Evolutionary conservation across 2,888 invertebrate genomes (phyloP), one percentile per base, ranked within the genome.

Genomic region (Caenorhabditis angaria): DNA sequence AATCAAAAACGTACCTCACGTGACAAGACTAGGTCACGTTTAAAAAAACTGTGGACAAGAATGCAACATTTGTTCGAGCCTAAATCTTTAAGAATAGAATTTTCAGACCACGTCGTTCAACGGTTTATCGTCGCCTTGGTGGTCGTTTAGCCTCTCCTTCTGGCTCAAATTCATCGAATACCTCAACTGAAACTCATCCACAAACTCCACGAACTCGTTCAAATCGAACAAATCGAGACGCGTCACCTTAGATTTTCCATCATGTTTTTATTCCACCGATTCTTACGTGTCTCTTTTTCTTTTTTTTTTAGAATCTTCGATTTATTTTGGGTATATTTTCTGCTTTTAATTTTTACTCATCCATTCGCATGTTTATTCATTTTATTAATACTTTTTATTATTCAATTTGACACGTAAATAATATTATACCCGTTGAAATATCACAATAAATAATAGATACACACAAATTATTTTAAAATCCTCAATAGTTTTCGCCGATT

Each of bases 401-500:
- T 14, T 10, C 10, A 18, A 32, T 8, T 8, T 32, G 32, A 41
- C 41, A 41, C 41, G 41, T 41, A 41, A 12, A 14, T 41, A 41
- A 18, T 41, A 18, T 41, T 41, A 2, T 18, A 41, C 41, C 41
- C 41, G 41, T 41, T 32, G 3, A 14, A 41, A 41, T 6, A 41
- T 12, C 41, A 10, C 14, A 10, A 6, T 18, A 41, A 41, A 18
- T 41, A 41, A 6, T 41, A 41, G 41, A 18, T 22, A 4, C 22
- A 4, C 22, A 50, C 6, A 18, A 3, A 22, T 4, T 4, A 20
- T 24, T 20, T 27, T 54, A 56, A 8, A 29, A 67, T 56, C n/a
- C 76, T 24, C n/a, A 71, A 32, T 53, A 78, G 22, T 47, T 78
- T 78, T 54, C 62, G 35, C 68, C 97, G 91, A 90, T 97, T 97